phyloP scores from a whole-genome alignment of 2,888 invertebrate species.

The Tetrapedia diversipes region DNA sequence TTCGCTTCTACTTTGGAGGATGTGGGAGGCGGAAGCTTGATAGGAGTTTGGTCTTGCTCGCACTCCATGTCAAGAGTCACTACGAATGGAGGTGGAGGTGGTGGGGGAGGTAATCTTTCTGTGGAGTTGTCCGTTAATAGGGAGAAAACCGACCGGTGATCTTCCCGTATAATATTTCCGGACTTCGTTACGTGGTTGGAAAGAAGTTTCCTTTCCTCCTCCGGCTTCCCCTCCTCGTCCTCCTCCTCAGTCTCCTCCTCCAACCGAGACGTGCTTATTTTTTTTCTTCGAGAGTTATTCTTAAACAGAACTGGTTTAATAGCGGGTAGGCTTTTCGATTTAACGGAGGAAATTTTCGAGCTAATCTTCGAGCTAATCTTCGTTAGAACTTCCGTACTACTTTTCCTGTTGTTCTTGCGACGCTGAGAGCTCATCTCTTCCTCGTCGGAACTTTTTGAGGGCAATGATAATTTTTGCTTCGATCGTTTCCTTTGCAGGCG shows the following conservation, averaged over 20 bases:
- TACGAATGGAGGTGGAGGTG: constrained; percentile 16
- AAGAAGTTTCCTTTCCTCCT: constrained; percentile 8
- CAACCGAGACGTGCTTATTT: background rate
- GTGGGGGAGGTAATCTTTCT: constrained; percentile 2
- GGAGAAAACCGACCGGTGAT: background rate
- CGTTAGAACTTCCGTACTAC: constrained; percentile 1
- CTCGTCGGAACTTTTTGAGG: background rate
- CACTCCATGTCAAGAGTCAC: background rate
- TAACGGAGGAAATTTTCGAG: constrained; percentile 27
- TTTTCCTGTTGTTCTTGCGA: background rate
- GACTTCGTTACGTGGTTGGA: background rate
- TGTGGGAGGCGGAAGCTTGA: background rate
- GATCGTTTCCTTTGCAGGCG: background rate
- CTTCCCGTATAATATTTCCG: background rate
- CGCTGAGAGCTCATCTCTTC: background rate
- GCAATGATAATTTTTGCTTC: background rate
- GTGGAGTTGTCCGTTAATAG: background rate
- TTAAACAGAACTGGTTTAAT: background rate
- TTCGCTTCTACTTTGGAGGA: background rate
- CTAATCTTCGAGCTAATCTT: constrained; percentile 43
- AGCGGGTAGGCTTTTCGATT: constrained; percentile 36
- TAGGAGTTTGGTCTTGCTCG: background rate
- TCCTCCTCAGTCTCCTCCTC: background rate
- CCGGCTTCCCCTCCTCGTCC: background rate
- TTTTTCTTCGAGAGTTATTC: background rate